These are phyloP conservation scores for Idaea straminata DNA, from an alignment of 2,888 invertebrate genomes.

Conservation along the genomic window DNA sequence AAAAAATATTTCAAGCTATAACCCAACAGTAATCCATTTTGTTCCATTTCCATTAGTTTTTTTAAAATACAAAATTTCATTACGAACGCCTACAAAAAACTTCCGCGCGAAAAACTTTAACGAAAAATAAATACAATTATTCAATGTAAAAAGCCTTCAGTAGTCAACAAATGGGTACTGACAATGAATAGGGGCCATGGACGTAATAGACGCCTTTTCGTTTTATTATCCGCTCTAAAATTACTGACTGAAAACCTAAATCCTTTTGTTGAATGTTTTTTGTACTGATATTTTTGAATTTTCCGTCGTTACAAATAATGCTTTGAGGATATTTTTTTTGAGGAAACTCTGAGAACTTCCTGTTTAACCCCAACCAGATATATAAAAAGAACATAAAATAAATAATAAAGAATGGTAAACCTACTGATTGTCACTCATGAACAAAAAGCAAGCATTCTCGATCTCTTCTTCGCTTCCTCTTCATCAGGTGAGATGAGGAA, in stretches of 20 bases:
- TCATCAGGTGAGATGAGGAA: no score
- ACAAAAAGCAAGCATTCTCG: no score
- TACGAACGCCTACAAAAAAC: neutral
- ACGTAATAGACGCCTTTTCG: neutral
- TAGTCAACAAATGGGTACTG: neutral
- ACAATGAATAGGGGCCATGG: neutral
- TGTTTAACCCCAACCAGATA: neutral
- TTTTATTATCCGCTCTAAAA: neutral
- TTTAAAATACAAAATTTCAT: neutral
- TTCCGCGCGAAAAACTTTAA: neutral
- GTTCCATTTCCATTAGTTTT: neutral
- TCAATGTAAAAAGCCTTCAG: neutral
- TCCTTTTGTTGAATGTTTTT: neutral
- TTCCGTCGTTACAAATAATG: neutral
- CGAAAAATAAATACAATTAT: slow-evolving; percentile 1
- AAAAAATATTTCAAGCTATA: neutral
- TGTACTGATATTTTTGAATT: neutral
- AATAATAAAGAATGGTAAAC: no score
- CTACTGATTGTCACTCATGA: no score
- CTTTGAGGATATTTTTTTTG: neutral
- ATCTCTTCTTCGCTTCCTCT: no score
- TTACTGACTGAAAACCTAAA: neutral
- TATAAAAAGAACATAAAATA: neutral
- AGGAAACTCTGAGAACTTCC: neutral
- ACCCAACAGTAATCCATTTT: neutral